phyloP scores from a whole-genome alignment of 2,113 vertebrate genomes.

The Suricata suricatta region DNA sequence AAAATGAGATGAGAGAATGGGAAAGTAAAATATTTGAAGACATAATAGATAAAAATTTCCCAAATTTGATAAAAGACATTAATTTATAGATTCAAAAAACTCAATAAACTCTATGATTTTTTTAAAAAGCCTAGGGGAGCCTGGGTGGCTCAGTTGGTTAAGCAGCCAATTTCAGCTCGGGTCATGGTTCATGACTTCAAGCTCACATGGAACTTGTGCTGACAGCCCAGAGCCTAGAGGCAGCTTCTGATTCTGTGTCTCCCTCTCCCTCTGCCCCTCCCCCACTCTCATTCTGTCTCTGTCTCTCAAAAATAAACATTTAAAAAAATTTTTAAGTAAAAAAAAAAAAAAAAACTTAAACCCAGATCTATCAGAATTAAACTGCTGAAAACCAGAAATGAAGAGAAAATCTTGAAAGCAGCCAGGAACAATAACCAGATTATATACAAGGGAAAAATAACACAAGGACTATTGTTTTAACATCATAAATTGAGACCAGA shows the following conservation, averaged over 20 bases:
- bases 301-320: no score
- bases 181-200: no score
- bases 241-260: no score
- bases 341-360: neutral
- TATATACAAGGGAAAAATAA: neutral
- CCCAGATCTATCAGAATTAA: neutral
- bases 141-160: no score
- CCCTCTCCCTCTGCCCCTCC: no score
- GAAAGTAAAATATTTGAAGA: neutral
- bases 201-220: no score
- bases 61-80: neutral
- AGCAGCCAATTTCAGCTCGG: no score
- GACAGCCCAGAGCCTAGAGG: no score
- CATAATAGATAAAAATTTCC: neutral
- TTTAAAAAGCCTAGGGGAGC: neutral
- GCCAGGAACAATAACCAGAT: neutral
- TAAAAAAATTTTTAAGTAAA: neutral
- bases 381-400: neutral
- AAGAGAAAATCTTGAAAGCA: neutral
- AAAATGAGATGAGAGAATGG: neutral
- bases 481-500: neutral
- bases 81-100: neutral
- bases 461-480: neutral
- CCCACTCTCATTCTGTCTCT: no score
- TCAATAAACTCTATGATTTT: neutral